Base-by-base conservation (phyloP, 2,888 invertebrate species). In the Leptinotarsa peninsularis region DNA sequence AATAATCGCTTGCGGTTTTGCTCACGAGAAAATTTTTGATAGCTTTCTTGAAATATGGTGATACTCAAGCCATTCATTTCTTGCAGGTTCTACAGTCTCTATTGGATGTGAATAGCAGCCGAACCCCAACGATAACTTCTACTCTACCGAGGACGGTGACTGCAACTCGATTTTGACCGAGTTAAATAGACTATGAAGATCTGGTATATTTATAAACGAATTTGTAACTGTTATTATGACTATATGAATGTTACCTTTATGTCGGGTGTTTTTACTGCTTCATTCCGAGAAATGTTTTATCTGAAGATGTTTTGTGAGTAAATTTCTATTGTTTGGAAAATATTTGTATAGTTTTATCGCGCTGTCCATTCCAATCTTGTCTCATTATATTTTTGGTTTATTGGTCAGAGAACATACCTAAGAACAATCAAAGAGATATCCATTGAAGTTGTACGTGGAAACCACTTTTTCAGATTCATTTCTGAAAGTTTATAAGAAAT, bases 141-240 rank as follows among this genome's bases (percentile, higher is more conserved):
- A 87, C 87, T 56, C 84, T 87, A 76, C 88, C 88, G 17, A 83
- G 88, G 75, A 86, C 87, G 72, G 87, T 88, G 49, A 88, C 88
- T n/a, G 88, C 89, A 70, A 89, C 89, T 80, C 85, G 89, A 75
- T 89, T 89, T 86, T 89, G 89, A 89, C 89, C 88, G 84, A 86
- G 82, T 86, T 86, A 87, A 82, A 73, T 81, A 76, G 77, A 82
- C 75, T 80, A 76, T 66, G 80, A 83, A 76, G 85, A 84, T 79
- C 82, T 86, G 80, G 83, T 84, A 74, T 86, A 85, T 83, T 84
- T 86, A 82, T 86, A 85, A 84, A 82, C 78, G 74, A 79, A 81
- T 80, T 79, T 76, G 67, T 76, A 78, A 79, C 76, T 80, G 78
- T 80, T 78, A 79, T 71, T 58, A 79, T 76, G 75, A 78, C 76